These are phyloP conservation scores for Yponomeuta plumbellus DNA, from an alignment of 2,888 invertebrate genomes.

Conservation along the genomic window DNA sequence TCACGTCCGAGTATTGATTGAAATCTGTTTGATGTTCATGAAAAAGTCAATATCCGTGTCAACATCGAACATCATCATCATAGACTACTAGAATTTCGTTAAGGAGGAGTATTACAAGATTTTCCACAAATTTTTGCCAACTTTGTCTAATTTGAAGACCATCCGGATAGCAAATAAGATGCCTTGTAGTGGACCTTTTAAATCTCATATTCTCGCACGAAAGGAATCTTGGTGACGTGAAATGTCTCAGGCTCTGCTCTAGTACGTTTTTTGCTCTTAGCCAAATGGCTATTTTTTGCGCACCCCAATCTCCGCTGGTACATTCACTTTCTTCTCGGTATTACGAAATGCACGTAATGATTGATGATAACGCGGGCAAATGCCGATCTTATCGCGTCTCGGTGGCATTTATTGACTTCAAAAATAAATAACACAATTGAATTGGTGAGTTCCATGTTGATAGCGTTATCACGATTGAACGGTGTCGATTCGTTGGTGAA, in stretches of 20 bases:
- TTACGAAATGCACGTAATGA: constrained; percentile 40
- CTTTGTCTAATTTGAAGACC: background rate
- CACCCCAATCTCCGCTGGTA: constrained; percentile 15
- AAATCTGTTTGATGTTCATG: background rate
- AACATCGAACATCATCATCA: background rate
- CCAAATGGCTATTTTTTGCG: constrained; percentile 16
- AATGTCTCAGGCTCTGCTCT: background rate
- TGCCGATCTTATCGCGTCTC: constrained; percentile 36
- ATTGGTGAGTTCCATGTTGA: constrained; percentile 2
- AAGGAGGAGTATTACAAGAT: no score
- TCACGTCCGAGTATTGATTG: background rate
- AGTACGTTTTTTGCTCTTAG: background rate
- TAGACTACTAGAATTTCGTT: background rate
- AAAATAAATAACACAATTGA: constrained; percentile 19
- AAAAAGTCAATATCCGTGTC: background rate
- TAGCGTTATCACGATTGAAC: constrained; percentile 13
- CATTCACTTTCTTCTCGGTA: constrained; percentile 34
- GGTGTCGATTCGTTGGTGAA: background rate
- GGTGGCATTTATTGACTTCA: constrained; percentile 19
- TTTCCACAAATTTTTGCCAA: background rate
- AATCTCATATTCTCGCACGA: background rate
- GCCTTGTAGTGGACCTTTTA: background rate
- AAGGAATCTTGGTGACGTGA: background rate
- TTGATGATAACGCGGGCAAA: constrained; percentile 38
- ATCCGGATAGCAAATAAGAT: background rate